A percentile compares a stretch with the other conserved stretches of the same genome.
These are phyloP conservation scores for Coturnix japonica DNA, from an alignment of 2,113 vertebrate genomes.

Conservation along the genomic window DNA sequence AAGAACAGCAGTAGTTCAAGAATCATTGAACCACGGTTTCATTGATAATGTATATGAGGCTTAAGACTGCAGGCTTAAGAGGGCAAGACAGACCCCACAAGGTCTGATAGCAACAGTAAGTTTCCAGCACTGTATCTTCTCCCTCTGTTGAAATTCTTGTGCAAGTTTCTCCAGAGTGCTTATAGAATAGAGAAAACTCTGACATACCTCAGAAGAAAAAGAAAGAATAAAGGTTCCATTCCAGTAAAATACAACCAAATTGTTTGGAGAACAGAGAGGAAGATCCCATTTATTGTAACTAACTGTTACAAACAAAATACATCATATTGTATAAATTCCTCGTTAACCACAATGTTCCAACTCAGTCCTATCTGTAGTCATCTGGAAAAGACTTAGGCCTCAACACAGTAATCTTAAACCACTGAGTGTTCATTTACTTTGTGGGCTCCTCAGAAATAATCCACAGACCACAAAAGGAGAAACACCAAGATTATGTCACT, in stretches of 20 bases:
- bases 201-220: not conserved
- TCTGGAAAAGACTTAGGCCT: not conserved
- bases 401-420: not conserved
- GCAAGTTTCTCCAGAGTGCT: not conserved
- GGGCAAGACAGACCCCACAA: not conserved
- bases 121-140: not conserved
- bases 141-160: not conserved
- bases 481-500: not conserved
- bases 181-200: not conserved
- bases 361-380: not conserved
- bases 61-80: not conserved
- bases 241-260: not conserved
- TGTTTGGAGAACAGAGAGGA: not conserved
- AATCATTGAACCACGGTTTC: not conserved
- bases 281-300: not conserved
- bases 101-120: not conserved
- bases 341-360: not conserved
- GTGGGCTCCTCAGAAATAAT: not conserved
- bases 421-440: not conserved
- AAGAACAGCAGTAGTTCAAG: not conserved
- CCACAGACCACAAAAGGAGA: not conserved
- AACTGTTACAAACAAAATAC: not conserved
- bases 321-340: not conserved
- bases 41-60: not conserved
- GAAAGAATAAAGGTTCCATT: fast-evolving